Conservation (phyloP, 2,797 vertebrate genomes). For the Kryptopterus vitreolus region DNA sequence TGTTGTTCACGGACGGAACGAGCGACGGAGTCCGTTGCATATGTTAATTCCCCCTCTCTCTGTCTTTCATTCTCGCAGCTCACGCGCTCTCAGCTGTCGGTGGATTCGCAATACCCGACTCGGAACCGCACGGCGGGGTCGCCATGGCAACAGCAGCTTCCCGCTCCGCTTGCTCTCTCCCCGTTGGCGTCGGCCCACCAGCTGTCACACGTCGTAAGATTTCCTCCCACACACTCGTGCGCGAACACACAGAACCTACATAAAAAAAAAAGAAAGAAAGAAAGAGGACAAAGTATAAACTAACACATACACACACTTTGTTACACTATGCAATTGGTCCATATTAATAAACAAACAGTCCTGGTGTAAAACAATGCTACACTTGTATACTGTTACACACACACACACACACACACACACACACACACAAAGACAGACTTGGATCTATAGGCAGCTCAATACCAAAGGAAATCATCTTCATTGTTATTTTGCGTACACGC, state of each 20-base stretch:
- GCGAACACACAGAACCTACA: slow-evolving; percentile 26
- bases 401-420: not conserved
- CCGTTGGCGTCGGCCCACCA: slow-evolving; percentile 73
- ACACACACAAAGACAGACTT: not conserved
- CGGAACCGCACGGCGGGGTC: slow-evolving; percentile 63
- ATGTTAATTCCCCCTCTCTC: not conserved
- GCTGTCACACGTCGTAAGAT: slow-evolving; percentile 79
- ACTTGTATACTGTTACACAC: too few relatives aligned
- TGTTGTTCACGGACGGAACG: slow-evolving; percentile 38
- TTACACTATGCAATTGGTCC: slow-evolving; percentile 26
- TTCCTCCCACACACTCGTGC: slow-evolving; percentile 57
- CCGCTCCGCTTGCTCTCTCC: slow-evolving; percentile 68
- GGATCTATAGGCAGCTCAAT: not conserved
- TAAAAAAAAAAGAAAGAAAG: too few relatives aligned
- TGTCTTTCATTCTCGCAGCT: slow-evolving; percentile 70
- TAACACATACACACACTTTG: slow-evolving; percentile 30
- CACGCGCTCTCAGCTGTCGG: slow-evolving; percentile 85
- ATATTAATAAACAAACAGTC: not conserved
- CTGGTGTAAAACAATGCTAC: not conserved
- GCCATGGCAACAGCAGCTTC: slow-evolving; percentile 63
- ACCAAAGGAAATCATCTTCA: not conserved
- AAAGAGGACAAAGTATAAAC: not conserved
- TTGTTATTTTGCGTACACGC: not conserved
- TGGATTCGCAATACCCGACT: slow-evolving; percentile 70
- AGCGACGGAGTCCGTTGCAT: slow-evolving; percentile 45